Conservation (phyloP, 1,140 invertebrate species). For the Brachionus rubens region DNA sequence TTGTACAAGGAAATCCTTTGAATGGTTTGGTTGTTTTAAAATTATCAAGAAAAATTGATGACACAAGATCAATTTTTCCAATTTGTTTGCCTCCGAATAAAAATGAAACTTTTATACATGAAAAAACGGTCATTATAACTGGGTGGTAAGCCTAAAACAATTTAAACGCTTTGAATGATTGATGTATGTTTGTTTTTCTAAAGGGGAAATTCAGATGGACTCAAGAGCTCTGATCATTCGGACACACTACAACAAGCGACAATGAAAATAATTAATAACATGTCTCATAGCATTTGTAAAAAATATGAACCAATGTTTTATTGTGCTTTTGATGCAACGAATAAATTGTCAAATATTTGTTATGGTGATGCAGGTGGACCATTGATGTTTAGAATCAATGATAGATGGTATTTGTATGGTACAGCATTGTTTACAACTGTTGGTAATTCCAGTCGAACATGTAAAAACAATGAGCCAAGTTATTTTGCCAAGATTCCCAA, state of each 20-base stretch:
- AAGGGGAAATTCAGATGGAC: conserved; percentile 5
- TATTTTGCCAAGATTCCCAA: conserved; percentile 20
- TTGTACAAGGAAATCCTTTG: background rate
- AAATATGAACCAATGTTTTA: background rate
- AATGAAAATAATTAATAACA: background rate
- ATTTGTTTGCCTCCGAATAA: conserved; percentile 3
- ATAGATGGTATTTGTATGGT: conserved; percentile 31
- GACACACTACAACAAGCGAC: background rate
- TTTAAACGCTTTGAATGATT: no score
- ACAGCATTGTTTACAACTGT: background rate
- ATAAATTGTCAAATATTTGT: background rate
- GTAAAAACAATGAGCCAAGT: background rate
- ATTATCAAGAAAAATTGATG: background rate
- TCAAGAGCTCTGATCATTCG: background rate
- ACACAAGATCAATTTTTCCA: background rate
- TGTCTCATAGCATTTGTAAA: background rate
- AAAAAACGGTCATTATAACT: background rate
- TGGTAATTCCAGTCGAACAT: background rate
- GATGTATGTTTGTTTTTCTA: no score
- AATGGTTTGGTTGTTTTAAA: conserved; percentile 4
- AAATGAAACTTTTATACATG: background rate
- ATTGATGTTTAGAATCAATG: background rate
- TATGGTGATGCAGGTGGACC: conserved; percentile 5
- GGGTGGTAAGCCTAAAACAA: conserved; percentile 23
- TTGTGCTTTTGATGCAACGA: background rate